phyloP scores from a whole-genome alignment of 2,888 invertebrate species.

The Drosophila mimica region DNA sequence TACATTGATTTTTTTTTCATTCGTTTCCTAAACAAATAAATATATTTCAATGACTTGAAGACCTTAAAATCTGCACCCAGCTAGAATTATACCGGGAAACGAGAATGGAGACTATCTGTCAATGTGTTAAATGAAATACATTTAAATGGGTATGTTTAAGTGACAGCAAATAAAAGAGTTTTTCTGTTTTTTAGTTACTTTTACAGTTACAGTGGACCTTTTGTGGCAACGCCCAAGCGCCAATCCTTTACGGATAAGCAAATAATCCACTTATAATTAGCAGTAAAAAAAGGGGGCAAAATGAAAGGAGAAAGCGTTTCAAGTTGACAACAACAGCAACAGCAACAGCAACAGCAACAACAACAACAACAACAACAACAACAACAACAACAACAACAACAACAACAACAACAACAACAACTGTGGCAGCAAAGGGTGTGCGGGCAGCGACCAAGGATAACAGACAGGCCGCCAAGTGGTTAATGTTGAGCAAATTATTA shows the following conservation, averaged over 20 bases:
- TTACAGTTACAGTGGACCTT: slow-evolving; percentile 5
- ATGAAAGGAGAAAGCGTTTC: not conserved
- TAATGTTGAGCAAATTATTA: slow-evolving; percentile 72
- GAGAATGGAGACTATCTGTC: not conserved
- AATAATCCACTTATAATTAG: slow-evolving; percentile 76
- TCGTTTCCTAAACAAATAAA: not conserved
- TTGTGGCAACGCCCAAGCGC: slow-evolving; percentile 17
- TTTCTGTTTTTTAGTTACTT: not conserved
- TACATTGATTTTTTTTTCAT: not conserved
- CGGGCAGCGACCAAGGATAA: slow-evolving; percentile 27
- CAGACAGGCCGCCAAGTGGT: slow-evolving; percentile 60
- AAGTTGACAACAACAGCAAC: slow-evolving; percentile 3
- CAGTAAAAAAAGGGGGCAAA: slow-evolving; percentile 4
- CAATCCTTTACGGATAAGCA: slow-evolving; percentile 67
- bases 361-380: not conserved
- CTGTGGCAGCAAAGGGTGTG: slow-evolving; percentile 31
- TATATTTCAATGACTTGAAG: not conserved
- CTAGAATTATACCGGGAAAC: not conserved
- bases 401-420: not conserved
- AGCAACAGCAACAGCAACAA: not conserved
- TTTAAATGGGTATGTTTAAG: not conserved
- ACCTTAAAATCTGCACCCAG: not conserved
- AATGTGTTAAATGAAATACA: slow-evolving; percentile 2
- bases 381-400: not conserved
- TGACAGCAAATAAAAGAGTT: not conserved